Conservation (phyloP, 2,797 vertebrate genomes). For the Galago senegalensis region DNA sequence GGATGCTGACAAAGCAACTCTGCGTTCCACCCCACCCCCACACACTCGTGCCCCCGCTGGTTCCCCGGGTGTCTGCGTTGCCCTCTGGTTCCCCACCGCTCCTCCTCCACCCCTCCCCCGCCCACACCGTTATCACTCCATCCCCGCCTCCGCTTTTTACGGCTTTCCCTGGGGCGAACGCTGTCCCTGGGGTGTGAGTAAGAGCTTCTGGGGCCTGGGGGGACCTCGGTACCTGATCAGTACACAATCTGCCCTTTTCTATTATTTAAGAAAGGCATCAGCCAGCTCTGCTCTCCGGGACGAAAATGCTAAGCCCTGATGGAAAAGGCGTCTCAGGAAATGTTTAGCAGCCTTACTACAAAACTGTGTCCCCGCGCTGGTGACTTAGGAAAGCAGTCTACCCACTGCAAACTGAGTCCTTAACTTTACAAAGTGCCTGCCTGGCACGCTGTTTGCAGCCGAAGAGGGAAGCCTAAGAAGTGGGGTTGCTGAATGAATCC, state of each 20-base stretch:
- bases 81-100: neutral
- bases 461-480: slow-evolving; percentile 22
- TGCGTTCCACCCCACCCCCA: slow-evolving; percentile 68
- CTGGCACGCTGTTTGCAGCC: neutral
- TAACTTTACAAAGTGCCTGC: neutral
- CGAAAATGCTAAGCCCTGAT: slow-evolving; percentile 32
- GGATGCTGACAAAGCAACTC: slow-evolving; percentile 92
- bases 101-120: slow-evolving; percentile 4
- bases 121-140: slow-evolving; percentile 55
- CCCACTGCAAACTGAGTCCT: slow-evolving; percentile 26
- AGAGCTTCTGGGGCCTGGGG: slow-evolving; percentile 83
- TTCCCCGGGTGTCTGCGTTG: slow-evolving; percentile 58
- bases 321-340: slow-evolving; percentile 67
- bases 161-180: slow-evolving; percentile 87
- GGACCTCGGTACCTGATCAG: slow-evolving; percentile 85
- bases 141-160: slow-evolving; percentile 80
- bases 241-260: slow-evolving; percentile 83
- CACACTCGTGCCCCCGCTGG: neutral
- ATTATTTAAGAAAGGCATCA: slow-evolving; percentile 85
- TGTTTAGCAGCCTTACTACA: slow-evolving; percentile 70
- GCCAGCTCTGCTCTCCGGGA: slow-evolving; percentile 74
- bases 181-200: slow-evolving; percentile 88
- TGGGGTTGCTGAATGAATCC: neutral
- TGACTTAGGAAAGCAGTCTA: slow-evolving; percentile 47
- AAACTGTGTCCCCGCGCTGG: slow-evolving; percentile 30